These are phyloP conservation scores for Fundulus diaphanus DNA, from an alignment of 2,797 vertebrate species.

Conservation along the genomic window DNA sequence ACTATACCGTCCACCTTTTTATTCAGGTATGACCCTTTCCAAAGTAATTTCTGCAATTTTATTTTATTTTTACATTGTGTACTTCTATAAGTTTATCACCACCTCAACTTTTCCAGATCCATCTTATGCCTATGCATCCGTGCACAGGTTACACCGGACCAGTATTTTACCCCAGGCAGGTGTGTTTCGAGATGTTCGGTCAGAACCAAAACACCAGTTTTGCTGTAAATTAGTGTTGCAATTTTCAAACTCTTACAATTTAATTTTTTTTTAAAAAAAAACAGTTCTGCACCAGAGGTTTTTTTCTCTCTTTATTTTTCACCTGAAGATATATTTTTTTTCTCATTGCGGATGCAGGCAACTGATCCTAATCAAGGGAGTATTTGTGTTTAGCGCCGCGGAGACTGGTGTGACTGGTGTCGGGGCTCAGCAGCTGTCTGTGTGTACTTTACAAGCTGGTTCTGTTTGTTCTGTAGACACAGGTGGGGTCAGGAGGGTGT, in stretches of 20 bases:
- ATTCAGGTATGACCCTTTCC: background rate
- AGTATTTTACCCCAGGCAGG: background rate
- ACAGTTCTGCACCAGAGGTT: background rate
- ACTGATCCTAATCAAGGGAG: conserved; percentile 27
- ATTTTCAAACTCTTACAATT: too few species aligned
- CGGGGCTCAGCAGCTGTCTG: conserved; percentile 73
- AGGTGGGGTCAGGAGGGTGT: conserved; percentile 68
- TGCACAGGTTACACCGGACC: conserved; percentile 23
- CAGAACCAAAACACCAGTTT: conserved; percentile 11
- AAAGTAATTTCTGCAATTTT: background rate
- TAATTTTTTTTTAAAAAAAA: too few species aligned
- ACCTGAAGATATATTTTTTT: background rate
- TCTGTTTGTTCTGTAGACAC: conserved; percentile 73
- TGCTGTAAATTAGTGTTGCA: background rate
- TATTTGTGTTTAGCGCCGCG: conserved; percentile 40
- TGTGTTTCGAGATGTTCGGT: conserved; percentile 1
- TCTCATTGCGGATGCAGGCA: background rate
- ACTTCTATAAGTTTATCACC: conserved; percentile 17
- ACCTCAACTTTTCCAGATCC: conserved; percentile 28
- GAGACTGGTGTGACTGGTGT: conserved; percentile 63
- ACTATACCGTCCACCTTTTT: background rate
- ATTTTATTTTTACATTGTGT: conserved; percentile 57
- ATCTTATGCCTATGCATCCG: conserved; percentile 22
- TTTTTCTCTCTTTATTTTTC: too few species aligned
- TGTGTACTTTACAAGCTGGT: conserved; percentile 76